phyloP scores from a whole-genome alignment of 64 coral and sea anemone genomes.

The Stichodactyla mertensii region DNA sequence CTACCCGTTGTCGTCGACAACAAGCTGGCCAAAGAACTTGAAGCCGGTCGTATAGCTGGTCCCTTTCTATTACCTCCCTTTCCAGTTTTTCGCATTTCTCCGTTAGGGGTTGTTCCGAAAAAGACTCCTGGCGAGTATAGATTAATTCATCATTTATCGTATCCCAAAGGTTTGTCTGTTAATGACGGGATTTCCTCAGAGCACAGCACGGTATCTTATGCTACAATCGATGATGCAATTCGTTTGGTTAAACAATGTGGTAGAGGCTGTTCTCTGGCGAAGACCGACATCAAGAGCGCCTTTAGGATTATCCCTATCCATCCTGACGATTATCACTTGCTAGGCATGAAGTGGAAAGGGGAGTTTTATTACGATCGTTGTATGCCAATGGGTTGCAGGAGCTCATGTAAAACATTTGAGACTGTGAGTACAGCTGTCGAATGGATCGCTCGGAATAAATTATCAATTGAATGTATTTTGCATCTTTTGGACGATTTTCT shows the following conservation, averaged over 20 bases:
- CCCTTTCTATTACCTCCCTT: conserved; percentile 9
- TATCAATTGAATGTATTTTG: neutral
- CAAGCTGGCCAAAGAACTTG: too few relatives aligned
- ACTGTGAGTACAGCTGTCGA: conserved; percentile 15
- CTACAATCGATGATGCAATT: conserved; percentile 26
- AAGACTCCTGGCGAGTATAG: neutral
- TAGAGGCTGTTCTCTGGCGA: conserved; percentile 14
- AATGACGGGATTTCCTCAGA: conserved; percentile 27
- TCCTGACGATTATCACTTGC: neutral
- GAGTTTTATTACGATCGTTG: neutral
- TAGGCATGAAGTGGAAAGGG: conserved; percentile 15
- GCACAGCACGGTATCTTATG: conserved; percentile 16
- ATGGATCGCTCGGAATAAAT: conserved; percentile 2
- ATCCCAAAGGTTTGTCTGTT: conserved; percentile 21
- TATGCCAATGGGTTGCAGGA: neutral
- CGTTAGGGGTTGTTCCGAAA: conserved; percentile 17
- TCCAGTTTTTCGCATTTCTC: conserved; percentile 10
- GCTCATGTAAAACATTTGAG: conserved; percentile 38
- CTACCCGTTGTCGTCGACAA: too few relatives aligned
- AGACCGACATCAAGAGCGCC: conserved; percentile 22
- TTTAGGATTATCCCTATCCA: neutral
- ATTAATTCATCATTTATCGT: conserved; percentile 28
- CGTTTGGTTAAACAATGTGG: neutral
- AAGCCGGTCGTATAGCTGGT: too few relatives aligned
- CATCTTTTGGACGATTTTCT: too few relatives aligned